Conservation (phyloP, 2,797 vertebrate species). For the Bufotes viridis region DNA sequence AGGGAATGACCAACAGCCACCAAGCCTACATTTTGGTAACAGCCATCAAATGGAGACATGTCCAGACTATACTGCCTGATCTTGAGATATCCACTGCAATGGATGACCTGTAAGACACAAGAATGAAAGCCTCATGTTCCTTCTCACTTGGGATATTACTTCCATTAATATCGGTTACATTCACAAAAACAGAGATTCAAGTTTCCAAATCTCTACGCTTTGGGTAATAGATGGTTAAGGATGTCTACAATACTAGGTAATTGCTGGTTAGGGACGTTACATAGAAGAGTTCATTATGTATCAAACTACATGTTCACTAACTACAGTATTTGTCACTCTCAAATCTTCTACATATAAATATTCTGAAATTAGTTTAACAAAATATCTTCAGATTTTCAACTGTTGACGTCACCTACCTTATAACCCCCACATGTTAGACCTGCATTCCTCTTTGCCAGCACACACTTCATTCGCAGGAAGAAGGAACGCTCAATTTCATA, state of each 20-base stretch:
- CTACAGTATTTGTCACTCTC: background rate
- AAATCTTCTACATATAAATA: background rate
- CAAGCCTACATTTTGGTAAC: conserved; percentile 97
- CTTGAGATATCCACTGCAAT: conserved; percentile 98
- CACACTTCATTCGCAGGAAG: conserved; percentile 97
- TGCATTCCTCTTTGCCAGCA: conserved; percentile 94
- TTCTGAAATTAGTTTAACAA: background rate
- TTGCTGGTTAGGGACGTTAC: background rate
- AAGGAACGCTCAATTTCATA: conserved; percentile 97
- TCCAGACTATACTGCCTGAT: conserved; percentile 97
- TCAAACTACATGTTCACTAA: background rate
- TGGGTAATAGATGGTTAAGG: too few species aligned
- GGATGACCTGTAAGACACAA: conserved; percentile 85
- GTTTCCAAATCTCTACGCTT: background rate
- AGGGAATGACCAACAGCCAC: conserved; percentile 97
- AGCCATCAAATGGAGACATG: conserved; percentile 97
- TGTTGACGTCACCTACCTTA: conserved; percentile 80
- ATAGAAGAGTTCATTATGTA: too few species aligned
- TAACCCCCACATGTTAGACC: conserved; percentile 97
- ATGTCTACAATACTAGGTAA: background rate
- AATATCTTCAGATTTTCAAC: too few species aligned
- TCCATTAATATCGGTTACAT: background rate
- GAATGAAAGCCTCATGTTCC: background rate
- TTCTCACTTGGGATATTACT: background rate
- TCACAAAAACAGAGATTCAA: background rate